These are phyloP conservation scores for Osmerus eperlanus DNA, from an alignment of 2,113 vertebrate species.

Conservation along the genomic window DNA sequence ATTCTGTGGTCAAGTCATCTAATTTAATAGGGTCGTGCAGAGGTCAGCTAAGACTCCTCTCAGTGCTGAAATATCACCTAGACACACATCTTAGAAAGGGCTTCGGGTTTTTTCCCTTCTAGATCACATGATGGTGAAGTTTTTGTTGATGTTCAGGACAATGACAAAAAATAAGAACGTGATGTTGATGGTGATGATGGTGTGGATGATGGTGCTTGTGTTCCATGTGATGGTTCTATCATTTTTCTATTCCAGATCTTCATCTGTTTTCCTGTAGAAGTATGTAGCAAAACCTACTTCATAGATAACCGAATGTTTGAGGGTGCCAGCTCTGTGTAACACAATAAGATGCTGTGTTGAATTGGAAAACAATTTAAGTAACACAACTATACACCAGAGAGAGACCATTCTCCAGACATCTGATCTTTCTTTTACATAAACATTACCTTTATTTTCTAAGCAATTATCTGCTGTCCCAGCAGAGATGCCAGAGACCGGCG, in stretches of 20 bases:
- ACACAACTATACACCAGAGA: too few relatives aligned
- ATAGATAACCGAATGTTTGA: not conserved
- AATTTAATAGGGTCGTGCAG: conserved; percentile 30
- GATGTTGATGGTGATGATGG: not conserved
- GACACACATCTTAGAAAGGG: not conserved
- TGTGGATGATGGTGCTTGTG: not conserved
- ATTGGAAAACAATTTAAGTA: too few relatives aligned
- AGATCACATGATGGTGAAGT: not conserved
- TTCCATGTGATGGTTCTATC: not conserved
- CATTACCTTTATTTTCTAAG: too few relatives aligned
- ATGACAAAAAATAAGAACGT: not conserved
- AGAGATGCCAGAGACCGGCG: not conserved
- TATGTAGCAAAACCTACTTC: not conserved
- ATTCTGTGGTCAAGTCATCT: conserved; percentile 22
- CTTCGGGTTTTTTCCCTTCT: too few relatives aligned
- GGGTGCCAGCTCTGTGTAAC: not conserved
- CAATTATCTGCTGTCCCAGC: not conserved
- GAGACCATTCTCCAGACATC: too few relatives aligned
- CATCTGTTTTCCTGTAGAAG: not conserved
- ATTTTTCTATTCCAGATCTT: not conserved
- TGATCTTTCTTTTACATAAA: too few relatives aligned
- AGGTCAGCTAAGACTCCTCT: conserved; percentile 3
- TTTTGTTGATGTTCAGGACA: conserved; percentile 11
- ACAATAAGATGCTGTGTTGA: not conserved
- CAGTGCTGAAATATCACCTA: not conserved